These are phyloP conservation scores for Mola mola DNA, from an alignment of 2,113 vertebrate genomes.

Conservation along the genomic window DNA sequence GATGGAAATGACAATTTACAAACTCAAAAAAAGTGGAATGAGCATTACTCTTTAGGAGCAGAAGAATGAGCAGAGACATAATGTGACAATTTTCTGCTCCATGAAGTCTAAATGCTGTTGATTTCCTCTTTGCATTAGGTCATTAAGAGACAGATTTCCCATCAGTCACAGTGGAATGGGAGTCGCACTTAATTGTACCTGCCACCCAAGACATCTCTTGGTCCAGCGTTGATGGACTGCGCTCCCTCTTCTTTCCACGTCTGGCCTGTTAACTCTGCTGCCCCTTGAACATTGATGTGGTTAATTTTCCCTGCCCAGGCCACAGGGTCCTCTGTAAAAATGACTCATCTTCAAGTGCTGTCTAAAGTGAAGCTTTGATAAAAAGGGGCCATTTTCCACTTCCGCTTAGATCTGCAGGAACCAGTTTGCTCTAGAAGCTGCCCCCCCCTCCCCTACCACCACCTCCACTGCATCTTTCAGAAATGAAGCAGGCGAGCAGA, in stretches of 20 bases:
- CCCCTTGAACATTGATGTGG: conserved; percentile 45
- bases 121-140: conserved; percentile 39
- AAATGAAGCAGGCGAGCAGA: conserved; percentile 54
- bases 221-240: conserved; percentile 39
- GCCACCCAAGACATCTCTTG: conserved; percentile 23
- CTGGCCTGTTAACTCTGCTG: conserved; percentile 42
- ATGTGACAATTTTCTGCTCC: conserved; percentile 18
- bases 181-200: conserved; percentile 38
- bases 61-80: too few species aligned
- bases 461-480: conserved; percentile 32
- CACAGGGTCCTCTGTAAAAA: conserved; percentile 53
- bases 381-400: conserved; percentile 62
- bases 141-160: conserved; percentile 35
- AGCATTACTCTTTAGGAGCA: too few species aligned
- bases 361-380: conserved; percentile 67
- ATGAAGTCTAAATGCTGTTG: conserved; percentile 16
- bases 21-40: too few species aligned
- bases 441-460: neutral
- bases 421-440: conserved; percentile 36
- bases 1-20: too few species aligned
- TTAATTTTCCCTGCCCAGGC: conserved; percentile 28
- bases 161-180: conserved; percentile 27
- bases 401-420: conserved; percentile 58
- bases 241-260: neutral
- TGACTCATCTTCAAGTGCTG: conserved; percentile 49